Evolutionary conservation across 2,113 vertebrate genomes (phyloP).

Genomic region (Ibidorhyncha struthersii): DNA sequence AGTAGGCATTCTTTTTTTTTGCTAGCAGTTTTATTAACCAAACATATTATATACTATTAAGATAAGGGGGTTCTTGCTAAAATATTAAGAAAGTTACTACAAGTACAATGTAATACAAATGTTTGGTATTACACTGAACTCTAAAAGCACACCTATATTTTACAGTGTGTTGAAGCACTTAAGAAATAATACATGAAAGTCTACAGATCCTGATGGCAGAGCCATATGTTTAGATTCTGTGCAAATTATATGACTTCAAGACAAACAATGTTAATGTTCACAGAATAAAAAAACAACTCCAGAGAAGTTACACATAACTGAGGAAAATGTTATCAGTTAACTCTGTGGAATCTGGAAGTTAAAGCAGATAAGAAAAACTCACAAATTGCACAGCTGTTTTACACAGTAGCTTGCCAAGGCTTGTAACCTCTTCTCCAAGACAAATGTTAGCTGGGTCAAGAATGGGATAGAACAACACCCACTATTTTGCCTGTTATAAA

Average conservation of each 20-base stretch:
- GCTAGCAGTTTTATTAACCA: not conserved
- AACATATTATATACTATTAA: not conserved
- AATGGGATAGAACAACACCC: not conserved
- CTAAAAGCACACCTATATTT: not conserved
- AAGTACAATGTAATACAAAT: not conserved
- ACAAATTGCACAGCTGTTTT: not conserved
- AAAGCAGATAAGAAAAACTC: not conserved
- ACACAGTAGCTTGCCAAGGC: not conserved
- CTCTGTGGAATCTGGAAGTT: not conserved
- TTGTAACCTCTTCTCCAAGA: slow-evolving; percentile 5
- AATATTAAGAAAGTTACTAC: not conserved
- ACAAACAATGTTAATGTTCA: not conserved
- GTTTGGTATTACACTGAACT: not conserved
- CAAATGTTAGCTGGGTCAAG: not conserved
- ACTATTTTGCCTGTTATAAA: not conserved
- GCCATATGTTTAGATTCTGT: not conserved
- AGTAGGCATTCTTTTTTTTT: not conserved
- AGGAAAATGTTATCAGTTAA: not conserved
- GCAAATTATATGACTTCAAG: not conserved
- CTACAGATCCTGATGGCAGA: not conserved
- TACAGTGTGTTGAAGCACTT: not conserved
- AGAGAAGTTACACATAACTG: not conserved
- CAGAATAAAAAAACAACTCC: not conserved
- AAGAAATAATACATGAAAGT: not conserved
- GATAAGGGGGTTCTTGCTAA: not conserved